phyloP scores from a whole-genome alignment of 2,888 invertebrate species.

The Pyrochroa serraticornis region DNA sequence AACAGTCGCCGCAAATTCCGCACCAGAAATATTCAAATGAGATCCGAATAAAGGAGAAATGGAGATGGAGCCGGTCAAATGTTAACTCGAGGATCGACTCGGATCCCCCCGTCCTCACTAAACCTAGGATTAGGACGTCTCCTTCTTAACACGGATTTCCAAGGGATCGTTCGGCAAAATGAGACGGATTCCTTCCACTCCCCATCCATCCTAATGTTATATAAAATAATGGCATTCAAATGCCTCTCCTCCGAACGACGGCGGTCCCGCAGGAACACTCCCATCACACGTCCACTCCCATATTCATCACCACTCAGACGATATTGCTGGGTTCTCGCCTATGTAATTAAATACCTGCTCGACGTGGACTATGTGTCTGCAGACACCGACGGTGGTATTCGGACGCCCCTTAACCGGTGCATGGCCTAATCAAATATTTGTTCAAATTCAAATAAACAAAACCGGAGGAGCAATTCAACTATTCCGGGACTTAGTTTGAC shows the following conservation, averaged over 20 bases:
- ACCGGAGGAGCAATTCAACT: too few relatives aligned
- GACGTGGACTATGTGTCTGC: background rate
- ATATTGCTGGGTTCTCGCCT: constrained; percentile 8
- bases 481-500: too few relatives aligned
- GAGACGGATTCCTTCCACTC: constrained; percentile 49
- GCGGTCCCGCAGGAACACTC: background rate
- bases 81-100: constrained; percentile 54
- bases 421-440: too few relatives aligned
- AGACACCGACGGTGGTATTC: background rate
- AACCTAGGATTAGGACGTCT: constrained; percentile 51
- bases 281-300: constrained; percentile 6
- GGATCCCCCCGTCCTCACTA: constrained; percentile 44
- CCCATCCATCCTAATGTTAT: constrained; percentile 35
- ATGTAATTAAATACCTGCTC: constrained; percentile 14
- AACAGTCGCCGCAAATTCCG: constrained; percentile 50
- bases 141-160: constrained; percentile 48
- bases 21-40: constrained; percentile 49
- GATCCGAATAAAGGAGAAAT: constrained; percentile 25
- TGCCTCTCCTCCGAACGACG: background rate
- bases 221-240: constrained; percentile 15
- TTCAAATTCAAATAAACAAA: too few relatives aligned
- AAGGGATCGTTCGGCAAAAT: constrained; percentile 44
- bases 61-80: constrained; percentile 51
- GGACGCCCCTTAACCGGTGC: too few relatives aligned
- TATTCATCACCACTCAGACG: constrained; percentile 6